Conservation (phyloP, 2,113 vertebrate species). For the Mohoua ochrocephala region DNA sequence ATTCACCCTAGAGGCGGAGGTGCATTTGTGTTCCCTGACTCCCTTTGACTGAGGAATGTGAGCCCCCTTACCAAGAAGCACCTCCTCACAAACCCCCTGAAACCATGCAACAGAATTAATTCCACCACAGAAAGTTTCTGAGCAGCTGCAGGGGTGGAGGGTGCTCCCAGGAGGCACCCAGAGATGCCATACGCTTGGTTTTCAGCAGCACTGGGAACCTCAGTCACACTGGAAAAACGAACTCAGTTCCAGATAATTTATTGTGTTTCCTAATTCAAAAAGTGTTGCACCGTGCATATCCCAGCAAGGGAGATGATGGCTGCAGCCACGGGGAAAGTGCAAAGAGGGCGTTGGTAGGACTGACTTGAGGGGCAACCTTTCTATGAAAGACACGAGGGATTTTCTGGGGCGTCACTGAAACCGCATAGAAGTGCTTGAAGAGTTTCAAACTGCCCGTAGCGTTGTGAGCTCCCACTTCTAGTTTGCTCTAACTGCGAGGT, state of each 20-base stretch:
- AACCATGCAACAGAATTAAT: background rate
- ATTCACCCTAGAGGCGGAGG: background rate
- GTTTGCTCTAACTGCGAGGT: background rate
- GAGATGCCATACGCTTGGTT: fast-evolving
- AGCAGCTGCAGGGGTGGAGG: background rate
- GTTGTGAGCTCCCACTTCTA: background rate
- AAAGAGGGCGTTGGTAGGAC: background rate
- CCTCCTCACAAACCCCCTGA: background rate
- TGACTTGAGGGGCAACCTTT: background rate
- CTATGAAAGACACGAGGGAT: background rate
- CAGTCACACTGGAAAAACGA: background rate
- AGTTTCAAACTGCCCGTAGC: background rate
- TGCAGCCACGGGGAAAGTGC: background rate
- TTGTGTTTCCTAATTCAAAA: background rate
- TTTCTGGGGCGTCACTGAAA: background rate
- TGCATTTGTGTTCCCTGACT: background rate
- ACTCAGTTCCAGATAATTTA: background rate
- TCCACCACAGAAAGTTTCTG: background rate
- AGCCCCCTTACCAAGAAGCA: background rate
- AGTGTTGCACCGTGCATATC: background rate
- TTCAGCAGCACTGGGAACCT: background rate
- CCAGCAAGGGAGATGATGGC: background rate
- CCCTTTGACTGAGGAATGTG: background rate
- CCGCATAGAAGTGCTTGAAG: background rate
- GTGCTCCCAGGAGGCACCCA: fast-evolving